A percentile compares a stretch with the other conserved stretches of the same genome.
These are phyloP conservation scores for Drosophila kanapiae DNA, from an alignment of 1,140 invertebrate species.

Conservation along the genomic window DNA sequence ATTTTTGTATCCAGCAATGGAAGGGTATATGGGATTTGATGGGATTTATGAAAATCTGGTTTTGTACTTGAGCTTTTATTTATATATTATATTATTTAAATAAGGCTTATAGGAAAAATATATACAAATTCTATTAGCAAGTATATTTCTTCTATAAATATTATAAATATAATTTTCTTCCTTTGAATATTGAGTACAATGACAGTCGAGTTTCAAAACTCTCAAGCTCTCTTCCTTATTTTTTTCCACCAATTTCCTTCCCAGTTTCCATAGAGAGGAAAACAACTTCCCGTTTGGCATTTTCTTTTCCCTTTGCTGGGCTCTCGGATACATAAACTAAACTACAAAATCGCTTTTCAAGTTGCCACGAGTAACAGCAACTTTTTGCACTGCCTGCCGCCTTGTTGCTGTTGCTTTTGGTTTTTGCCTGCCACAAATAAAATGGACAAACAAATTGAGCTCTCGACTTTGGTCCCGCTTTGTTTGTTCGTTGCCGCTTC, in stretches of 20 bases:
- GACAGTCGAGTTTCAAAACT: not conserved
- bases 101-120: no score
- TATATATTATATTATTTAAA: no score
- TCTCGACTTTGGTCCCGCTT: conserved; percentile 34
- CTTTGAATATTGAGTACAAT: not conserved
- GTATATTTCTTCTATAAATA: not conserved
- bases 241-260: not conserved
- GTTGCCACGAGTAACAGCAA: conserved; percentile 40
- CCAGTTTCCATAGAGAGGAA: conserved; percentile 18
- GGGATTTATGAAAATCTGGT: not conserved
- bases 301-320: conserved; percentile 5
- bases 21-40: not conserved
- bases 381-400: conserved; percentile 12
- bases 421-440: conserved; percentile 58
- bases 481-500: conserved; percentile 17
- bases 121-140: not conserved
- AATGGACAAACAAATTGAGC: conserved; percentile 63
- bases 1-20: not conserved
- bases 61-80: no score
- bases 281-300: conserved; percentile 19
- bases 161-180: no score
- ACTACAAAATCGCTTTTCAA: conserved; percentile 70
- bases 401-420: conserved; percentile 11
- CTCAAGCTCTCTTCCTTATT: not conserved
- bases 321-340: conserved; percentile 59